Conservation (phyloP, 2,113 vertebrate genomes). For the Pollachius pollachius region DNA sequence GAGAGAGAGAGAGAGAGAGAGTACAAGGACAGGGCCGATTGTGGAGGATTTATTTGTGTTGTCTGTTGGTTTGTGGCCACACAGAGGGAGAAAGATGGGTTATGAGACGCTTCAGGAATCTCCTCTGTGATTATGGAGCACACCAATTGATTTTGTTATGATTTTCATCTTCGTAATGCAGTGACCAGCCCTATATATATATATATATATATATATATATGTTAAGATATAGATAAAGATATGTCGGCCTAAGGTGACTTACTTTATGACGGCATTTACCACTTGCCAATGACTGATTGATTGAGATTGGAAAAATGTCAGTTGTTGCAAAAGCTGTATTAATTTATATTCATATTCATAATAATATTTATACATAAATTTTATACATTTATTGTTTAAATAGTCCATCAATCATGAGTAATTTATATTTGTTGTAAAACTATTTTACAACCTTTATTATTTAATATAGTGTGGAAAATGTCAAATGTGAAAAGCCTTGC, state of each 20-base stretch:
- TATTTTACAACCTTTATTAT: too few species aligned
- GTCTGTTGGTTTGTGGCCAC: conserved; percentile 51
- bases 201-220: too few species aligned
- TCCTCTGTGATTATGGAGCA: conserved; percentile 45
- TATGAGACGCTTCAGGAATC: conserved; percentile 43
- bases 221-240: background rate
- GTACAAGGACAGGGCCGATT: conserved; percentile 47
- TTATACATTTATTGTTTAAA: background rate
- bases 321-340: conserved; percentile 6
- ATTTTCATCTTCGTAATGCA: conserved; percentile 46
- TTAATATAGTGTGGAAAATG: too few species aligned
- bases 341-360: conserved; percentile 27
- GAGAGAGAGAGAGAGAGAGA: conserved; percentile 27
- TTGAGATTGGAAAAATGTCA: conserved; percentile 31
- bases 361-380: background rate
- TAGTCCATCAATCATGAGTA: too few species aligned
- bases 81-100: conserved; percentile 51
- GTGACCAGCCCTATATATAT: conserved; percentile 29
- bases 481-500: too few species aligned
- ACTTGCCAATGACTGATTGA: conserved; percentile 34
- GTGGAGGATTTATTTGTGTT: conserved; percentile 55
- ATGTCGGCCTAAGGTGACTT: background rate
- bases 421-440: too few species aligned
- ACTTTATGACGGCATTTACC: conserved; percentile 20
- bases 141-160: conserved; percentile 55